Conservation (phyloP, 1,140 invertebrate species). For the Drosophila insularis region DNA sequence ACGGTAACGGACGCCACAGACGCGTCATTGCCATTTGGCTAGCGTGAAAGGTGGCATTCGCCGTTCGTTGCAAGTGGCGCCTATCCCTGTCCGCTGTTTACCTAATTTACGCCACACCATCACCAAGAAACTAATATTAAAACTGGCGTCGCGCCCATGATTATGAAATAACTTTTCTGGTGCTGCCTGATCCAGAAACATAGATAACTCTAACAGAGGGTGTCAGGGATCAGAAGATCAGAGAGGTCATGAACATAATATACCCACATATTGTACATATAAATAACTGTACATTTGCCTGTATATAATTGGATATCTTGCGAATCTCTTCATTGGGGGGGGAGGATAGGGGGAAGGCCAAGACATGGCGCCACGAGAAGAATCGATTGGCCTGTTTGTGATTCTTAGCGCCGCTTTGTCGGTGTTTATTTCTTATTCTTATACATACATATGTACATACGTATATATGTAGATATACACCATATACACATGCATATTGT, state of each 20-base stretch:
- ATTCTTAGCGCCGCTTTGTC: conserved; percentile 61
- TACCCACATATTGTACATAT: neutral
- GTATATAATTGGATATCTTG: conserved; percentile 6
- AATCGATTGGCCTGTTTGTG: conserved; percentile 32
- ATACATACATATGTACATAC: conserved; percentile 13
- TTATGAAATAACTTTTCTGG: conserved; percentile 17
- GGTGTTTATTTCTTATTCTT: conserved; percentile 21
- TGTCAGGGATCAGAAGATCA: neutral
- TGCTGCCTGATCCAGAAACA: conserved; percentile 28
- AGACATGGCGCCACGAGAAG: conserved; percentile 15
- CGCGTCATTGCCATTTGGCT: conserved; percentile 28
- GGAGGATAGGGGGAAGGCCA: neutral
- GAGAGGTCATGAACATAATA: neutral
- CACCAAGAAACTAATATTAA: conserved; percentile 34
- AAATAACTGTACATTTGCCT: neutral
- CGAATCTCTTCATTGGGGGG: neutral
- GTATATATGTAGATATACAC: conserved; percentile 12
- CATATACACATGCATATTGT: conserved; percentile 18
- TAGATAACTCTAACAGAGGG: conserved; percentile 19
- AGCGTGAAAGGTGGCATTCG: conserved; percentile 30
- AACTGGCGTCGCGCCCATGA: conserved; percentile 34
- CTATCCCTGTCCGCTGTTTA: conserved; percentile 61
- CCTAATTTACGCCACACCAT: conserved; percentile 65
- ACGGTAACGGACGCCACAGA: neutral
- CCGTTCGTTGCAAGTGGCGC: conserved; percentile 56